phyloP scores from a whole-genome alignment of 1,140 invertebrate species.

The Chlorops oryzae region DNA sequence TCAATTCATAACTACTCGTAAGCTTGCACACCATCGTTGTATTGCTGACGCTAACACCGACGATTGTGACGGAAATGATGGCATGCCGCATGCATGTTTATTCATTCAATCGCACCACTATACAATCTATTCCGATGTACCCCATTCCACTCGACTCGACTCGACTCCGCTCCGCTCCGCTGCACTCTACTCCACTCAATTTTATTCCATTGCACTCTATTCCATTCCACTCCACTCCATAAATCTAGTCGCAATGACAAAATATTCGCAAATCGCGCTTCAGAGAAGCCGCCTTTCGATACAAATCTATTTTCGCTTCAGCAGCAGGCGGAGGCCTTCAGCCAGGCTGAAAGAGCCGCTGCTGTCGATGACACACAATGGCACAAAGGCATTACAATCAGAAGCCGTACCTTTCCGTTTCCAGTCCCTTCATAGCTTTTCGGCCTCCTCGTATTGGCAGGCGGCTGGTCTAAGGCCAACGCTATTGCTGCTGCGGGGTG shows the following conservation, averaged over 20 bases:
- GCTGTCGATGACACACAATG: constrained; percentile 12
- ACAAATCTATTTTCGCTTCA: constrained; percentile 42
- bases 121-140: no score
- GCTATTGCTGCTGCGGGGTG: constrained; percentile 10
- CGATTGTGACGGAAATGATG: no score
- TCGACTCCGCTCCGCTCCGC: no score
- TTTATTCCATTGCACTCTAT: constrained; percentile 28
- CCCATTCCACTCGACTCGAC: no score
- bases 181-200: no score
- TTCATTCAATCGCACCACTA: no score
- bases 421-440: constrained; percentile 3
- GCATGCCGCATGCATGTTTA: no score
- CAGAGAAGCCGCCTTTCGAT: constrained; percentile 45
- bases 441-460: no score
- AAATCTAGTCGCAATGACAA: constrained; percentile 47
- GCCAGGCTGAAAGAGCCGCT: background rate
- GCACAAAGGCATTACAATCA: constrained; percentile 12
- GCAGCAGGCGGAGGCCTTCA: background rate
- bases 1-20: no score
- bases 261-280: constrained; percentile 47
- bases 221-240: constrained; percentile 36
- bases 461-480: no score
- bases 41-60: no score
- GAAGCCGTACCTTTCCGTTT: constrained; percentile 6
- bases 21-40: no score